Evolutionary conservation across 2,888 invertebrate genomes (phyloP), one percentile per base, ranked within the genome.

Genomic region (Sipha maydis): DNA sequence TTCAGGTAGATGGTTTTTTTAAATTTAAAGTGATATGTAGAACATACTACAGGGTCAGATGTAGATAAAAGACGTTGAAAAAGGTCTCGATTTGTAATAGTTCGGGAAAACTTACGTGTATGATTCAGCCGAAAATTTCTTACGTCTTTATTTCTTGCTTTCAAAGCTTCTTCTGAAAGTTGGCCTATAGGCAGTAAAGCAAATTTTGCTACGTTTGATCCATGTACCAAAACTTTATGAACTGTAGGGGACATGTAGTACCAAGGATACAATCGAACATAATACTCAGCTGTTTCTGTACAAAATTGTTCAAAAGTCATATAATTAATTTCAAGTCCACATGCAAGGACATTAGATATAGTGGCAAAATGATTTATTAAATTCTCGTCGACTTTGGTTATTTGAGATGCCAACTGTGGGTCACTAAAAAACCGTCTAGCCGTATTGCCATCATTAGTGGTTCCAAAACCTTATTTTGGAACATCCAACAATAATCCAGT

Each of bases 161-260:
- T 91, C 54, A 90, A 90, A 19, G 91, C 90, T 89, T 91, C 91
- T 89, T 91, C 91, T 17, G 91, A 91, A 17, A 90, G 89, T 69
- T 90, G 90, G 8, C 91, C 91, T n/a, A 91, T 91, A n/a, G 91
- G 91, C 67, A 91, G 79, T 48, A 91, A 67, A 41, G 90, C 90
- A 86, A 91, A 89, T 80, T 91, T 75, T 38, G 91, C 90, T 11
- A 91, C 88, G 69, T 73, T 73, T 21, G 90, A 76, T 4, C 91
- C 91, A 90, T 92, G 91, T 11, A 91, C 89, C 79, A 91, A 83
- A 31, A 91, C 89, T 89, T 91, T 91, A 82, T 91, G 91, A 89
- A 91, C 83, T 25, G 90, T 90, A 31, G 91, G 91, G 71, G 91
- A 90, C 91, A 91, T 91, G 25, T 90, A 90, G 89, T 90, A 86